Base-by-base conservation (phyloP, 2,797 vertebrate genomes). In the Nothura maculosa region DNA sequence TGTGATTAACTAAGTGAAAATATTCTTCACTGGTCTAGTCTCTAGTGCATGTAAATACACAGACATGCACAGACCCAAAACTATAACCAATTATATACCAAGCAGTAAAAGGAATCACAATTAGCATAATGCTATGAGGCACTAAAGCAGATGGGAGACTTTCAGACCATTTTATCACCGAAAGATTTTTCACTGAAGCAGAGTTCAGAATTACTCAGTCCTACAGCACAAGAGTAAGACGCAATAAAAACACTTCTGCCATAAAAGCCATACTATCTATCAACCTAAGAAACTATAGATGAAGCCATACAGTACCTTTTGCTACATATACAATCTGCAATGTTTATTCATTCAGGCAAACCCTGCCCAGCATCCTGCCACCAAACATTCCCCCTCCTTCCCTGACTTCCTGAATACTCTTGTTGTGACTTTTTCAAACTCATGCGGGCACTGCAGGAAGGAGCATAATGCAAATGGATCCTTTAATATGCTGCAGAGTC, bases 11-110 rank as follows among this genome's bases (percentile, higher is more conserved):
- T 27, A 72, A 24, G 10, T 40, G 14, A 10, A 32, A 80, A 47
- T 1, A 19, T 2, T 72, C 32, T 60, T 43, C 22, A 17, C 8
- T 28, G 52, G 69, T 58, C 58, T 47, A 16, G 78, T 18, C 24
- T 61, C 66, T 36, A 2, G 19, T 1, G 17, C 25, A 5, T 0
- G 18, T 27, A 43, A 28, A n/a, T 8, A 10, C 48, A 18, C 27
- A 20, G 8, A 30, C 30, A 2, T 2, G 6, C 32, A 25, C 54
- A 10, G 18, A 81, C 3, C 45, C 61, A 24, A 12, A 42, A 15
- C 21, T 7, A 48, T 19, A 61, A 74, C 19, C 54, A 63, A 21
- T 19, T 55, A 55, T n/a, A n/a, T 20, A 55, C 54, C 13, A 19
- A 64, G 58, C 72, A 77, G 57, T 2, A 1, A 10, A 64, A 77